Evolutionary conservation across 2,797 vertebrate genomes (phyloP), one percentile per base, ranked within the genome.

Genomic region (Streptopelia turtur): DNA sequence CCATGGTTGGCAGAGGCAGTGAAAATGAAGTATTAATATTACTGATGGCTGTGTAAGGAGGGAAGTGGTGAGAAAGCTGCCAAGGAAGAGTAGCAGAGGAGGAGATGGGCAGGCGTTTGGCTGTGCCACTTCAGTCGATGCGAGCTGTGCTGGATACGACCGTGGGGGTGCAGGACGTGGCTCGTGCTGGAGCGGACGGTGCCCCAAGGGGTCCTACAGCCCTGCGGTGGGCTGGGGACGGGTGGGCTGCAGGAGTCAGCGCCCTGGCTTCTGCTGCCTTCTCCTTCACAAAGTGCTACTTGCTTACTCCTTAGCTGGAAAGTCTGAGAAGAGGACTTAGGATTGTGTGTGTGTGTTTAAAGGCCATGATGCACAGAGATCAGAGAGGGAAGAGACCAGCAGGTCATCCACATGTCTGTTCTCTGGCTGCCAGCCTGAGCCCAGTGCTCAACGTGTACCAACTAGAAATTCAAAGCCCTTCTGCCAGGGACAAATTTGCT

Each of bases 351-450:
- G 20, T 47, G 24, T 41, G 18, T 41, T 79, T 64, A 78, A 83
- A 63, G 59, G 49, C 56, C 74, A 65, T n/a, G 45, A 63, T 63
- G 52, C 25, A 13, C n/a, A 41, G 53, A 63, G 43, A 41, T 69
- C 39, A 37, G 23, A 39, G 53, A 52, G n/a, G 45, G 30, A 63
- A 69, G 52, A 64, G 37, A 33, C 13, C 33, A 53, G 61, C 37
- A 77, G 37, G 49, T 45, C 3, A 1, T 31, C 13, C 1, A 0
- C 11, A 15, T 2, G 1, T n/a, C 50, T 64, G 43, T 59, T 55
- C 31, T 59, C 69, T 49, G 6, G 45, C n/a, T 66, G 57, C 63
- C 41, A 61, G 47, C 57, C 59, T n/a, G n/a, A 77, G 41, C 59
- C n/a, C 53, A 11, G 31, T 33, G 21, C 35, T 86, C 47, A 56